phyloP scores from a whole-genome alignment of 1,140 invertebrate genomes.

The Dysdera silvatica region DNA sequence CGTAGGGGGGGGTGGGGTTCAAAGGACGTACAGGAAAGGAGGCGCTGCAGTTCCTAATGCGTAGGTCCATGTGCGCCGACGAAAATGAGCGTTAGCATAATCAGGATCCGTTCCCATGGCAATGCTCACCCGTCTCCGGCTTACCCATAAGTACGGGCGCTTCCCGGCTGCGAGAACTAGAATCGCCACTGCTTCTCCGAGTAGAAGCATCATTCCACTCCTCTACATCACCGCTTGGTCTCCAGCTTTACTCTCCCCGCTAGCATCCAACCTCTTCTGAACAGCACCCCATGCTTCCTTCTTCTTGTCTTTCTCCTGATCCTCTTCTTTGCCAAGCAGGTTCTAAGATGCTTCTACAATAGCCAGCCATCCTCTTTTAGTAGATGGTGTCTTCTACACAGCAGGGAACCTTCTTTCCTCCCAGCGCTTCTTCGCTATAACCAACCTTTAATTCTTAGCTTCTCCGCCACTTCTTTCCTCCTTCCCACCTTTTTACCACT shows the following conservation, averaged over 20 bases:
- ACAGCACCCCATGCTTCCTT: background rate
- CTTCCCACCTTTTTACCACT: no score
- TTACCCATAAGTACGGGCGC: constrained; percentile 20
- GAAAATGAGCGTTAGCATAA: constrained; percentile 28
- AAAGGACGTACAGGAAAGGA: no score
- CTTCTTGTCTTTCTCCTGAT: background rate
- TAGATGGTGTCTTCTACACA: no score
- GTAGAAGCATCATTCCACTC: constrained; percentile 14
- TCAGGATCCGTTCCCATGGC: constrained; percentile 24
- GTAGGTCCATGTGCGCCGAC: constrained; percentile 12
- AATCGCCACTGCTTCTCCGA: constrained; percentile 19
- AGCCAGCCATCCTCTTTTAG: no score
- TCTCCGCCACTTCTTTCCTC: no score
- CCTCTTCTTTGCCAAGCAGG: background rate
- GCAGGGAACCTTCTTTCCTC: no score
- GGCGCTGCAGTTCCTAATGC: constrained; percentile 8
- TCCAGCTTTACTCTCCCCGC: background rate
- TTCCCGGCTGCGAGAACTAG: background rate
- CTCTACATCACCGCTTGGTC: background rate
- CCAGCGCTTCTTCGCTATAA: no score
- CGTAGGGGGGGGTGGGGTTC: no score
- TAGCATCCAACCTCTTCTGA: background rate
- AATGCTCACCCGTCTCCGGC: constrained; percentile 13
- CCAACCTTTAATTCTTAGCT: no score
- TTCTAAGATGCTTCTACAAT: background rate